Base-by-base conservation (phyloP, 23 tunicate genomes). In the Ascidia mentula region DNA sequence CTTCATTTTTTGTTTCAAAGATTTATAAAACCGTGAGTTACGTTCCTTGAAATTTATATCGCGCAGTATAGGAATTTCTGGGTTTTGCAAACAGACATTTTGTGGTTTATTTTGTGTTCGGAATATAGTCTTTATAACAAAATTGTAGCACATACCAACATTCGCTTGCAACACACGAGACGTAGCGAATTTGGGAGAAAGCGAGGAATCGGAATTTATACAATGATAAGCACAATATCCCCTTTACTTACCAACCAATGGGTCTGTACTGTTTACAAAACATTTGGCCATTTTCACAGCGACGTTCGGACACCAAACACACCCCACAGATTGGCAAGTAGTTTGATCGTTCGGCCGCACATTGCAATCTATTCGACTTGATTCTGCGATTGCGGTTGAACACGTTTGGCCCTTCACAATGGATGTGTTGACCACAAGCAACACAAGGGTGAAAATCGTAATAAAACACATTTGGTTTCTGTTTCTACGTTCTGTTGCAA, bases 361-460 rank as follows among this genome's bases (percentile, higher is more conserved):
- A 31, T 84, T 77, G 76, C 87, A 84, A 59, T 84, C 87, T 33
- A 76, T 84, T n/a, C 87, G 80, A 18, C 76, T 76, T 8, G 78
- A 12, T 35, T 37, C 78, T 31, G 33, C 39, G 17, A 74, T 13
- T 1, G 40, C 39, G 22, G 78, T 53, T 3, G 65, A 28, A 28
- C 65, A 53, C 24, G 65, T 53, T 9, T 53, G 65, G 24, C 12
- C 13, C 4, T 3, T 1, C 13, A 28, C 13, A 26, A 1, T 26
- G 65, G 22, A 53, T 1, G 12, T 1, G 24, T 53, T 53, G 13
- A 53, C 1, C 24, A 28, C 4, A 6, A 53, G 12, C 13, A 53
- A 6, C 22, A 53, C 65, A 3, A 53, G 13, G 28, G 24, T 9
- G 7, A 53, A 53, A 53, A 53, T 26, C 24, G 13, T 53, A 20